Base-by-base conservation (phyloP, 2,113 vertebrate genomes). In the Myrmophylax atrothorax region DNA sequence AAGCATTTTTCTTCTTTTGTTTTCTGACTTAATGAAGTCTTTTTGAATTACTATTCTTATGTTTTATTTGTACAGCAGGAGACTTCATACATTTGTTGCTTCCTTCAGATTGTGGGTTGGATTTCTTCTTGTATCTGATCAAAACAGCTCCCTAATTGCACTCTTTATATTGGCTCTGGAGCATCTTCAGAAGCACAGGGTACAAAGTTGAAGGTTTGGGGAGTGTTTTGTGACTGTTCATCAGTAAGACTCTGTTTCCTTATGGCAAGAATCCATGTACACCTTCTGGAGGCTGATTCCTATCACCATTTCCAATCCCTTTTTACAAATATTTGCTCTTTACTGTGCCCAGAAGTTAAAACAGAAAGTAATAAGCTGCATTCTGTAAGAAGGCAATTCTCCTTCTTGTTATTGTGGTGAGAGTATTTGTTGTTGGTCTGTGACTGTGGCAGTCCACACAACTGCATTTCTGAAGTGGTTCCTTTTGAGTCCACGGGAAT, bases 311-410 rank as follows among this genome's bases (percentile, higher is more conserved):
- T 93, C 66, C 77, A 95, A 67, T 44, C 52, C 53, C 14, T 80
- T 75, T 79, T 92, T 64, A 67, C 58, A 92, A 96, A 96, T 94
- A 92, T 76, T 96, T 94, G 63, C 18, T 85, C 44, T 80, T 82
- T 80, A 56, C 29, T 84, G 15, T 84, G 60, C 16, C 31, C 25
- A 78, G 35, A 80, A 87, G 31, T 80, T 84, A 49, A 83, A 94
- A 29, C 33, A 93, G 18, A 78, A 59, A 50, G n/a, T 50, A 80
- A 10, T 52, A 81, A 55, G 12, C 17, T 40, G 10, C 29, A 8
- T 90, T 74, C 56, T 72, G 18, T 62, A 67, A 89, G 87, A 77
- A 67, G 10, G 18, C 12, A 68, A 2, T 68, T 85, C 20, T 86
- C 20, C 26, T 40, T 3, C 17, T 22, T 60, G 9, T 44, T 62